phyloP scores from a whole-genome alignment of 2,797 vertebrate species.

The Acipenser ruthenus region DNA sequence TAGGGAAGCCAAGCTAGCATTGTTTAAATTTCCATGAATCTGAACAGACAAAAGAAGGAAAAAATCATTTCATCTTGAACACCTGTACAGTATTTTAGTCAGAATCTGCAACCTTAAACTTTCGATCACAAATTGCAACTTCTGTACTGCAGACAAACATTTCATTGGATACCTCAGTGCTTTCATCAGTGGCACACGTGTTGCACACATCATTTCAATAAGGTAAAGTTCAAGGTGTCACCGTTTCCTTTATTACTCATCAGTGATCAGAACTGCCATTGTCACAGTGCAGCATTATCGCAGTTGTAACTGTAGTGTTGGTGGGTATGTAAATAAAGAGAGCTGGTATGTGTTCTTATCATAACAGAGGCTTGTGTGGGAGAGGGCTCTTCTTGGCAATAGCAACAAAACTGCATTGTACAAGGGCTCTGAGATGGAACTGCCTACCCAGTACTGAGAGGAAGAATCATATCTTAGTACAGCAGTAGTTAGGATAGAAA shows the following conservation, averaged over 20 bases:
- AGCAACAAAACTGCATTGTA: background rate
- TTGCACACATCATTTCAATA: too few relatives aligned
- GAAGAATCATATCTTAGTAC: background rate
- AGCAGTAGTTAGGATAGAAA: too few relatives aligned
- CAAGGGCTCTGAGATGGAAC: background rate
- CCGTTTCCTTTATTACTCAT: background rate
- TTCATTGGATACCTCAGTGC: background rate
- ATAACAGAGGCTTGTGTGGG: constrained; percentile 1
- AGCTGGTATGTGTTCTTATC: constrained; percentile 1
- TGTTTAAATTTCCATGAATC: too few relatives aligned
- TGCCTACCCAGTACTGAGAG: background rate
- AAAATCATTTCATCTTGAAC: too few relatives aligned
- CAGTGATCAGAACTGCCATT: background rate
- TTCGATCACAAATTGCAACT: too few relatives aligned
- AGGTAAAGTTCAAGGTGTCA: background rate
- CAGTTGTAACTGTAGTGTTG: background rate
- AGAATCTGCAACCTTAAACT: too few relatives aligned
- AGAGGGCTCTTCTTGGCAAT: background rate
- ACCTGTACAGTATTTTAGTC: too few relatives aligned
- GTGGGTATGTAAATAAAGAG: background rate
- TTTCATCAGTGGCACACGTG: too few relatives aligned
- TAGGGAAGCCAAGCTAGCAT: too few relatives aligned
- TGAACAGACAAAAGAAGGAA: too few relatives aligned
- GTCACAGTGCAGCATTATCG: background rate
- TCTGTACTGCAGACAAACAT: too few relatives aligned